Evolutionary conservation across 2,888 invertebrate species (phyloP), one percentile per base, ranked within the genome.

Genomic region (Nezara viridula): DNA sequence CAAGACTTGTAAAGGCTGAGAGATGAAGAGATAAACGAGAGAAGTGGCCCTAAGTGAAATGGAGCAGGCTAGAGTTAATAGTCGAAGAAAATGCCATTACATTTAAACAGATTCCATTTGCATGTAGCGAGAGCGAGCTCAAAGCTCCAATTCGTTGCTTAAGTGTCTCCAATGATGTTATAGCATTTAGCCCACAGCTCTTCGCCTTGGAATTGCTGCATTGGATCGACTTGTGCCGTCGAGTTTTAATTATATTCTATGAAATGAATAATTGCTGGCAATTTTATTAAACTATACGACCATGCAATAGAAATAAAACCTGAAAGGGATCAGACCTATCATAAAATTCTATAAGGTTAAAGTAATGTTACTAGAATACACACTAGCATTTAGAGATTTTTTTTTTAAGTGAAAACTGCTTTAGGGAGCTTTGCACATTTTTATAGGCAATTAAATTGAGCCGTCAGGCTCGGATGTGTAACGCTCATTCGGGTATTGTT

Each of bases 11-110:
- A 19, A 19, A 14, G 37, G 37, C 24, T n/a, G 32, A 66, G 6
- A 73, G 66, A 37, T 21, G 66, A 32, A 37, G 66, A 32, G 66
- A 73, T 73, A 73, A 73, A 73, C 19, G 32, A 37, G 37, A 6
- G 19, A 81, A 81, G 81, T 81, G 81, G 81, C 81, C n/a, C 81
- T 81, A 81, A 81, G 44, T 81, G 81, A 81, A 81, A 81, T 81
- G 40, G 44, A 81, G 81, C 81, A 47, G 81, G 24, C 10, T 81
- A 47, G 81, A 81, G 81, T 81, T 81, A 44, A 81, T 81, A 81
- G 81, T 44, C 44, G 81, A 81, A 81, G 81, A 81, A 81, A 47
- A 81, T 81, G 81, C 14, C 81, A 81, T 81, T 81, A 81, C 37
- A 81, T 81, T 44, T 81, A 81, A 81, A 81, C 44, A 44, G 81